Base-by-base conservation (phyloP, 2,797 vertebrate species). In the Lagodon rhomboides region DNA sequence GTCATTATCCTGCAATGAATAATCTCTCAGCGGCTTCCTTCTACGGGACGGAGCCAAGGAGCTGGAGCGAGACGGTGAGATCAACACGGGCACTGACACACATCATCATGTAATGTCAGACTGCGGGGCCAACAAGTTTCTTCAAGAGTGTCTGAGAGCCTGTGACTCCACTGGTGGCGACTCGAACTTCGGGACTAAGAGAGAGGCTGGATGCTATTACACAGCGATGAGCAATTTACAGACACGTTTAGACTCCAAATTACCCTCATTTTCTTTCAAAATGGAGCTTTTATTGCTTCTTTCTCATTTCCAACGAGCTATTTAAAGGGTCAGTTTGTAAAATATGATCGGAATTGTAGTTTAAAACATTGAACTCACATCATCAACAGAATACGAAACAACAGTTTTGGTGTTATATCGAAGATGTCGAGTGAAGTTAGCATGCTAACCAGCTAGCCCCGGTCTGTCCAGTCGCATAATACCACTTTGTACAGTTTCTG, bases 1-100 rank as follows among this genome's bases (percentile, higher is more conserved):
- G 72, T 88, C 83, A 89, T 91, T 91, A 90, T 81, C 83, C 75
- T 60, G 79, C 75, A 56, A 83, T 87, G 86, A 91, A 91, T 85
- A 90, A 90, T 89, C 79, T 80, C 68, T 73, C 68, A 80, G 82
- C 88, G 72, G 50, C 77, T 87, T 79, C 56, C 79, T 61, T 68
- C 71, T 50, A 38, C 44, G n/a, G 83, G 49, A 75, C 81, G 3
- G 27, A 87, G 87, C 85, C 79, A 78, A 86, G 73, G 80, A 86
- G 85, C 55, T 27, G 12, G 38, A 69, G 73, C 68, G 63, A 71
- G 58, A 67, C 58, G 44, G 66, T 60, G 66, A n/a, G 53, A 53
- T 58, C 16, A 38, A 67, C 46, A 60, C 25, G 27, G 38, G 72
- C 68, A 82, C 62, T 61, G 65, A 82, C 81, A 73, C 71, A 55